Percentiles rank a stretch among this genome's conserved stretches.
These are phyloP conservation scores for Neodiprion lecontei DNA, from an alignment of 1,140 invertebrate species.

Conservation along the genomic window DNA sequence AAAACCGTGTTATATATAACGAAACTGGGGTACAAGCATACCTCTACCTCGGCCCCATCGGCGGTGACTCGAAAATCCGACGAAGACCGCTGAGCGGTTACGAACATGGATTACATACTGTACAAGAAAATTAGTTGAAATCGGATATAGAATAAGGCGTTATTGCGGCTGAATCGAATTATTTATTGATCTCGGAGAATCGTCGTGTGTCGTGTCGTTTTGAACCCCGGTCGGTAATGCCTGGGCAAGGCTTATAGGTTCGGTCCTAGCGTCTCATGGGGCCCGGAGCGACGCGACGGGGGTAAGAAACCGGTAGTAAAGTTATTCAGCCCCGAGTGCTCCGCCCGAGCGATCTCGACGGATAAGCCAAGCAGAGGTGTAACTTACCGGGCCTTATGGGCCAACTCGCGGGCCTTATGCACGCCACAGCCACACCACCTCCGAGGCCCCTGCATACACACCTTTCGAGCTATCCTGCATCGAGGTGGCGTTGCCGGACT, in stretches of 20 bases:
- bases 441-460: neutral
- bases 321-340: conserved; percentile 53
- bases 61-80: neutral
- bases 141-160: too few relatives aligned
- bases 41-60: neutral
- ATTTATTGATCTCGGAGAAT: too few relatives aligned
- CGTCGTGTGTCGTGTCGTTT: too few relatives aligned
- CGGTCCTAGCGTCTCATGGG: neutral
- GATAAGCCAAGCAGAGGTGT: conserved; percentile 58
- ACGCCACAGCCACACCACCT: neutral
- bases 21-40: neutral
- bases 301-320: conserved; percentile 58
- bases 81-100: too few relatives aligned
- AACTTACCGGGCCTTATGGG: conserved; percentile 53
- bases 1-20: too few relatives aligned
- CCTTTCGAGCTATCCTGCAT: neutral
- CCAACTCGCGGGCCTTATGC: neutral
- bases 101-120: too few relatives aligned
- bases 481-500: conserved; percentile 10
- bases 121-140: too few relatives aligned
- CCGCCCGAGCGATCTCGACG: conserved; percentile 48
- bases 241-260: neutral
- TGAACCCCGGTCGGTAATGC: too few relatives aligned
- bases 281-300: conserved; percentile 3
- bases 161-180: too few relatives aligned